phyloP scores from a whole-genome alignment of 2,113 vertebrate species.

The Semicossyphus pulcher region DNA sequence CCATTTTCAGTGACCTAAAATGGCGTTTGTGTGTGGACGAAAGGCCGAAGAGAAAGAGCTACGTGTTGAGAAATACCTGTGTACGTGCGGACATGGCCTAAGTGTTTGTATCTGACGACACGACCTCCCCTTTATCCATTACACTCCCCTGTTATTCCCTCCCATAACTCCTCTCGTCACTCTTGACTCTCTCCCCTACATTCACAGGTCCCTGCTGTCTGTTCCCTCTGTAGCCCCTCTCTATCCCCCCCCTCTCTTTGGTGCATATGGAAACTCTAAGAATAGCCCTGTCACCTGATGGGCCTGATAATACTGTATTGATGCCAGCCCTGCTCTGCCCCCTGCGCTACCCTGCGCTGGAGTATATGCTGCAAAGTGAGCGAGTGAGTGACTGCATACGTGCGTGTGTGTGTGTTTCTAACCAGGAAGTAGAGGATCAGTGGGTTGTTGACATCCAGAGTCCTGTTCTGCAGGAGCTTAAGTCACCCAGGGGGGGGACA shows the following conservation, averaged over 20 bases:
- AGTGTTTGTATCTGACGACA: too few relatives aligned
- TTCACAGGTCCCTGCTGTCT: slow-evolving; percentile 2
- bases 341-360: slow-evolving; percentile 38
- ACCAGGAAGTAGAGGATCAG: slow-evolving; percentile 52
- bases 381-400: slow-evolving; percentile 32
- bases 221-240: slow-evolving; percentile 14
- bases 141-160: background rate
- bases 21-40: too few relatives aligned
- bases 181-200: slow-evolving; percentile 1
- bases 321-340: slow-evolving; percentile 56
- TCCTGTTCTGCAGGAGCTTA: slow-evolving; percentile 60
- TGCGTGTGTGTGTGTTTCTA: slow-evolving; percentile 28
- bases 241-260: slow-evolving; percentile 19
- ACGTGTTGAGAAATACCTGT: too few relatives aligned
- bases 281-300: slow-evolving; percentile 81
- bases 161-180: slow-evolving; percentile 2
- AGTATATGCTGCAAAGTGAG: slow-evolving; percentile 51
- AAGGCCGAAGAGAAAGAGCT: too few relatives aligned
- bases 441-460: slow-evolving; percentile 60
- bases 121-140: background rate
- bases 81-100: too few relatives aligned
- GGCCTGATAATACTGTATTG: slow-evolving; percentile 73
- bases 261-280: slow-evolving; percentile 78
- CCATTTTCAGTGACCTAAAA: too few relatives aligned
- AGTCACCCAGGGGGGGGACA: slow-evolving; percentile 42